Evolutionary conservation across 2,888 invertebrate genomes (phyloP), one percentile per base, ranked within the genome.

Genomic region (Osmoderma eremita): DNA sequence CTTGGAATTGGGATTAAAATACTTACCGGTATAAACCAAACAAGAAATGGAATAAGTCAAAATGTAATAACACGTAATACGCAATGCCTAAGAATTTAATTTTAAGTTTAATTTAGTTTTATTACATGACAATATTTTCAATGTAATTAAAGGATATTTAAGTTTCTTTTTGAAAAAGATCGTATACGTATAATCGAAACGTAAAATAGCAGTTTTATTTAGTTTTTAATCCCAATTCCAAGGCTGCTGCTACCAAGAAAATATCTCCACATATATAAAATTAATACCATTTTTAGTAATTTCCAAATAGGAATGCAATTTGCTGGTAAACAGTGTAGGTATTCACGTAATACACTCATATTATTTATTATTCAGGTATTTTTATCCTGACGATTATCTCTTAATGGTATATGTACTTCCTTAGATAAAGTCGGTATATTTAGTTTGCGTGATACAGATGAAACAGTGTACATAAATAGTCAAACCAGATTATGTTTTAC

Each of bases 231-330:
- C n/a, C n/a, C n/a, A n/a, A n/a, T n/a, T n/a, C n/a, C n/a, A n/a
- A n/a, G n/a, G n/a, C n/a, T n/a, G n/a, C n/a, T n/a, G n/a, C n/a
- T n/a, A n/a, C n/a, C n/a, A n/a, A n/a, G n/a, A n/a, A n/a, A n/a
- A n/a, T n/a, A n/a, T n/a, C n/a, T n/a, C n/a, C n/a, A n/a, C n/a
- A n/a, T n/a, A n/a, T n/a, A n/a, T n/a, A n/a, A n/a, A n/a, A 30
- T 5, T 30, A 30, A 30, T 4, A 30, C 6, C 30, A 30, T 30
- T 30, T 10, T 15, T 42, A 30, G 30, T 12, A 20, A 48, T 61
- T 45, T 48, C 20, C 58, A 45, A n/a, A 45, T 61, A 17, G 58
- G 45, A 45, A 45, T 61, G 56, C 56, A 56, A 20, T 56, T 38
- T 36, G 38, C 18, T 24, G 12, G 13, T 51, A n/a, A n/a, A n/a